These are phyloP conservation scores for Cancer borealis DNA, from an alignment of 2,888 invertebrate genomes.

Conservation along the genomic window DNA sequence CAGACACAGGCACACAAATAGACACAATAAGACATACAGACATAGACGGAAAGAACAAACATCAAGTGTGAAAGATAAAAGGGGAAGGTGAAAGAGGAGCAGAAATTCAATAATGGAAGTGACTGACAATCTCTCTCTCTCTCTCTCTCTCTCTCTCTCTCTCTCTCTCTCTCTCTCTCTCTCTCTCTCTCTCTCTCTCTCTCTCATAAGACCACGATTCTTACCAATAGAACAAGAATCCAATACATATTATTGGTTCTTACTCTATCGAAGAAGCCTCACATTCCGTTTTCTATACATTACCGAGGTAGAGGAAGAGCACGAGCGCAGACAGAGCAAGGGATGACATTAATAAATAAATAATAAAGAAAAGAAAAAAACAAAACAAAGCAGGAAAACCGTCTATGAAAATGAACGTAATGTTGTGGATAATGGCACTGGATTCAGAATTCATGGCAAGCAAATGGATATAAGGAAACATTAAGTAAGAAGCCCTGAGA, in stretches of 20 bases:
- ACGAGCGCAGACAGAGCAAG: neutral
- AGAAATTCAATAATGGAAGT: neutral
- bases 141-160: neutral
- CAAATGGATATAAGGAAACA: neutral
- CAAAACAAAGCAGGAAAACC: too few species aligned
- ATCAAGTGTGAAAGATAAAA: too few species aligned
- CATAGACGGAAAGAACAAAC: neutral
- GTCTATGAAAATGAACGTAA: too few species aligned
- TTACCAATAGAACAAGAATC: neutral
- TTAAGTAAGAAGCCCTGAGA: neutral
- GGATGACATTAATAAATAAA: neutral
- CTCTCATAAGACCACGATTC: neutral
- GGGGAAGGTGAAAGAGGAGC: neutral
- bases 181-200: slow-evolving; percentile 51
- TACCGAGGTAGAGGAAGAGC: neutral
- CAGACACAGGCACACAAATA: too few species aligned
- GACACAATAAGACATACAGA: neutral
- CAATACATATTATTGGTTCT: neutral
- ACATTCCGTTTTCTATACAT: neutral
- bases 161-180: slow-evolving; percentile 25
- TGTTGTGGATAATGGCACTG: too few species aligned
- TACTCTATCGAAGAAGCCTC: neutral
- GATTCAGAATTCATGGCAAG: neutral
- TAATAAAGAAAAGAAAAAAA: neutral
- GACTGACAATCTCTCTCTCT: neutral